A percentile compares a stretch with the other conserved stretches of the same genome.
phyloP scores from a whole-genome alignment of 2,113 vertebrate genomes.

The Mormyrus iriodes region DNA sequence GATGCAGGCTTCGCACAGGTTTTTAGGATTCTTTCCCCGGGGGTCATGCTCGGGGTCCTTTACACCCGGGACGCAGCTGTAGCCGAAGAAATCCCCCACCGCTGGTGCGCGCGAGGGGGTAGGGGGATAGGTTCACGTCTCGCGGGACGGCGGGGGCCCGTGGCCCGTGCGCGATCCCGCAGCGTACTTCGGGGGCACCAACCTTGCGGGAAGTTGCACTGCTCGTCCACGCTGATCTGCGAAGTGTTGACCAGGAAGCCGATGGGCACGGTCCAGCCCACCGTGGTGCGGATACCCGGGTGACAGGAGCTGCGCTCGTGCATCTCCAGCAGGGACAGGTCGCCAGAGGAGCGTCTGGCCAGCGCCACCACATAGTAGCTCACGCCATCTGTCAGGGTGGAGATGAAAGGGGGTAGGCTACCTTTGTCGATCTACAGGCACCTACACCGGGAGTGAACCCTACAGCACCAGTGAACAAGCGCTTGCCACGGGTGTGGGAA shows the following conservation, averaged over 20 bases:
- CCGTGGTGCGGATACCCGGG: constrained; percentile 66
- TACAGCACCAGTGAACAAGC: background rate
- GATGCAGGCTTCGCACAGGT: constrained; percentile 70
- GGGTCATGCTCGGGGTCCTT: constrained; percentile 64
- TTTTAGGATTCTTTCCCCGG: constrained; percentile 66
- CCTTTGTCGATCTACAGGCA: background rate
- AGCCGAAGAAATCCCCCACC: constrained; percentile 69
- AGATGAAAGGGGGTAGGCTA: background rate
- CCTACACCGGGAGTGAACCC: background rate
- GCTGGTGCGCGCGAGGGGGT: constrained; percentile 36
- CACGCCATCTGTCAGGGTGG: constrained; percentile 52
- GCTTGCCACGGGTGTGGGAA: background rate
- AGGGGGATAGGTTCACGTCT: background rate
- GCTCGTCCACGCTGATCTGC: constrained; percentile 65
- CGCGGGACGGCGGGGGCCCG: background rate
- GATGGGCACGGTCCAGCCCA: constrained; percentile 70
- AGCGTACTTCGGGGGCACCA: constrained; percentile 15
- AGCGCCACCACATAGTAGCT: constrained; percentile 66
- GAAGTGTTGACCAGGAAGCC: constrained; percentile 71
- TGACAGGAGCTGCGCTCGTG: constrained; percentile 71
- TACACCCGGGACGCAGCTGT: constrained; percentile 66
- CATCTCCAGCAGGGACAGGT: constrained; percentile 70
- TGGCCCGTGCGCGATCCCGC: background rate
- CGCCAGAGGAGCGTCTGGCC: constrained; percentile 63
- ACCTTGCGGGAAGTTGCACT: constrained; percentile 71